These are phyloP conservation scores for Chaitophorus viminalis DNA, from an alignment of 2,888 invertebrate species.

Conservation along the genomic window DNA sequence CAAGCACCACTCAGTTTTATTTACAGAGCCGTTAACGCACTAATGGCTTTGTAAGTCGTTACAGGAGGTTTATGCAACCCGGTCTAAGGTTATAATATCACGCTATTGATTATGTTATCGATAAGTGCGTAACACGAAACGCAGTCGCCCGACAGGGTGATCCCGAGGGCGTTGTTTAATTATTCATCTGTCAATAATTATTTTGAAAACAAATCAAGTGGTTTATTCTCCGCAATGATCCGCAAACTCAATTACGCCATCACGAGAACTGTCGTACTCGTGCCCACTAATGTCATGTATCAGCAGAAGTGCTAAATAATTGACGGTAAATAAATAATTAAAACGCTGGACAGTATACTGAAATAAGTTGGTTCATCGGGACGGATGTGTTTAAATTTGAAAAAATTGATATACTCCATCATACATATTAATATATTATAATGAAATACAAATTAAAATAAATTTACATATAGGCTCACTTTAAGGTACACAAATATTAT, in stretches of 20 bases:
- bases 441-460: background rate
- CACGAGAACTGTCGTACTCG: background rate
- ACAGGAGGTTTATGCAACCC: too few species aligned
- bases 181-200: background rate
- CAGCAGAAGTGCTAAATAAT: background rate
- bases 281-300: background rate
- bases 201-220: background rate
- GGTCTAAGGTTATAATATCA: background rate
- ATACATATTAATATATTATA: background rate
- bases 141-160: background rate
- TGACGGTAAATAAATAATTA: background rate
- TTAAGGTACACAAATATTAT: too few species aligned
- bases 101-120: background rate
- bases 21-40: too few species aligned
- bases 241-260: background rate
- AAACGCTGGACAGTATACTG: background rate
- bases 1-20: too few species aligned
- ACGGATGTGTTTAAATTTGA: background rate
- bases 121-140: background rate
- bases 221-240: background rate
- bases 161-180: background rate
- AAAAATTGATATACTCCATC: background rate
- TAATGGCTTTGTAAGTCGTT: too few species aligned
- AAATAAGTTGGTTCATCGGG: background rate
- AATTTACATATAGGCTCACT: background rate